Evolutionary conservation across 2,113 vertebrate genomes (phyloP).

Genomic region (Diadophis punctatus): DNA sequence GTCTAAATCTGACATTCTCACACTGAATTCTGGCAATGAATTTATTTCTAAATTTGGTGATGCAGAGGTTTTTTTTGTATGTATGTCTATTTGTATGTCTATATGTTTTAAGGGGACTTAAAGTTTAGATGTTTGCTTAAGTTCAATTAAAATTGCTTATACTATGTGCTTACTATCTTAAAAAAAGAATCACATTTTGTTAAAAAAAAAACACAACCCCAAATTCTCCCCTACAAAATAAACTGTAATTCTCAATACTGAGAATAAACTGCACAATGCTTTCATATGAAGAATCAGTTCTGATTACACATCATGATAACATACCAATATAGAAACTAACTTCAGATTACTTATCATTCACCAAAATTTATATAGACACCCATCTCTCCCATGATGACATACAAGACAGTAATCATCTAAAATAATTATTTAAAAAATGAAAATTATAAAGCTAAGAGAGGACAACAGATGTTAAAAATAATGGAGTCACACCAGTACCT

Average conservation of each 20-base stretch:
- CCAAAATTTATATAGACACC: neutral
- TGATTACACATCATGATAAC: neutral
- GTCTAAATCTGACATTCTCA: constrained; percentile 59
- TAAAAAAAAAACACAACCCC: neutral
- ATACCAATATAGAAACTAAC: neutral
- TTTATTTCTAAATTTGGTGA: constrained; percentile 63
- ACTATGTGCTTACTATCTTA: neutral
- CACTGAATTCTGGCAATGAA: constrained; percentile 53
- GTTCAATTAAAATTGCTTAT: neutral
- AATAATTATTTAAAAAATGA: neutral
- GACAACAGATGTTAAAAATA: neutral
- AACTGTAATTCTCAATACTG: neutral
- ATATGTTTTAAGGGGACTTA: constrained; percentile 43
- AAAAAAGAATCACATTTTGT: neutral
- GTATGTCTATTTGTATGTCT: neutral
- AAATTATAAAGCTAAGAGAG: neutral
- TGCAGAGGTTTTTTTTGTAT: constrained; percentile 61
- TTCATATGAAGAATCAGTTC: neutral
- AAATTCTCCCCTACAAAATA: neutral
- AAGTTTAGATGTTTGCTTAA: constrained; percentile 54
- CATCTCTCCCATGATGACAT: neutral
- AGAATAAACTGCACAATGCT: neutral
- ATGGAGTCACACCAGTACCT: neutral
- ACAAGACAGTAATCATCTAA: neutral
- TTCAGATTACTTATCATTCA: neutral